phyloP scores from a whole-genome alignment of 2,797 vertebrate species.

The Intellagama lesueurii region DNA sequence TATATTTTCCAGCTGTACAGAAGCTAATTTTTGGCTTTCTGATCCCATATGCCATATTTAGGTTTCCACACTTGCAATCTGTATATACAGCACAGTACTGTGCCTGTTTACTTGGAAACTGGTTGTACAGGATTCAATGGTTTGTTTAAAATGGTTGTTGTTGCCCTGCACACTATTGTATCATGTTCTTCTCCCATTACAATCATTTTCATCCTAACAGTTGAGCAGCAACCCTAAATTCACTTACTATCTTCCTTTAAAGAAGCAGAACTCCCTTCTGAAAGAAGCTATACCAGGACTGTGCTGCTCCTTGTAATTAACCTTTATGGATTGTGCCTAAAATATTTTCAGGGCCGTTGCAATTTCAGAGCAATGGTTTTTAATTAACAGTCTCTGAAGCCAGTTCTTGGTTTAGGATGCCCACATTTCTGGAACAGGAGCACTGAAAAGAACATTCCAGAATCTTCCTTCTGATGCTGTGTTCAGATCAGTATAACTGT shows the following conservation, averaged over 20 bases:
- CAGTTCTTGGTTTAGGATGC: not conserved
- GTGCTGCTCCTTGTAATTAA: not conserved
- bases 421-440: not conserved
- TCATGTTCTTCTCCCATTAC: not conserved
- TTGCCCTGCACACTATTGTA: not conserved
- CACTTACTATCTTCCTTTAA: not conserved
- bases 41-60: conserved; percentile 16
- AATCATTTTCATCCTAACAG: not conserved
- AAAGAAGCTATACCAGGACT: not conserved
- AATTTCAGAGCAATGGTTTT: not conserved
- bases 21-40: not conserved
- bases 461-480: not conserved
- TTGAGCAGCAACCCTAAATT: not conserved
- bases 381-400: not conserved
- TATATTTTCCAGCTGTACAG: conserved; percentile 11
- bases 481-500: not conserved
- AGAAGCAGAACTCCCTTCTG: not conserved
- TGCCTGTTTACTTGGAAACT: not conserved
- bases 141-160: not conserved
- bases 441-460: not conserved
- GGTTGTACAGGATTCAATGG: not conserved
- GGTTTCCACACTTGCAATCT: not conserved
- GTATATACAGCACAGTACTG: not conserved
- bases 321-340: not conserved
- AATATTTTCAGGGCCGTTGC: no score